Evolutionary conservation across 2,888 invertebrate species (phyloP).

Genomic region (Myathropa florea): DNA sequence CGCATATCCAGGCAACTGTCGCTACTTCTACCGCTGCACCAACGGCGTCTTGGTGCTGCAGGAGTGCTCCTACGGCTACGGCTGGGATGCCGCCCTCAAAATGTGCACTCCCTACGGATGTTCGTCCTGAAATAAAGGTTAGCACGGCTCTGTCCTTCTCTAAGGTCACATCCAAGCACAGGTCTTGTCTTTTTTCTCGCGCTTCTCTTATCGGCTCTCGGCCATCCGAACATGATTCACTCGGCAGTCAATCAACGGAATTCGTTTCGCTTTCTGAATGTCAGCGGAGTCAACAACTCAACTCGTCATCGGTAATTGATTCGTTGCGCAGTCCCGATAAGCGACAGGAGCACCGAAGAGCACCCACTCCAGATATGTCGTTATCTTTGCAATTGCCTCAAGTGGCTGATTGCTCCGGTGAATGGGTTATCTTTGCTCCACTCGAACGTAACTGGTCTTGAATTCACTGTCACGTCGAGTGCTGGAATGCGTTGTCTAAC

Average conservation of each 20-base stretch:
- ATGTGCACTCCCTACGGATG: slow-evolving; percentile 22
- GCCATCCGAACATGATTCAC: not conserved
- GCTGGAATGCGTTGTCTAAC: not conserved
- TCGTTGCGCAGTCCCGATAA: slow-evolving; percentile 1
- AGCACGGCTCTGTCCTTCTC: not conserved
- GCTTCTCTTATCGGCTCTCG: not conserved
- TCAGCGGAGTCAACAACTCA: not conserved
- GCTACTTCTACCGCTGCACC: slow-evolving; percentile 41
- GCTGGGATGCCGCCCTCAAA: slow-evolving; percentile 29
- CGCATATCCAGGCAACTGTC: slow-evolving; percentile 24
- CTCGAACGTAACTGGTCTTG: not conserved
- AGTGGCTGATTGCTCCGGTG: not conserved
- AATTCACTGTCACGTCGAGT: not conserved
- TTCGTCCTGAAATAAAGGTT: not conserved
- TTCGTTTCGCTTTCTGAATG: not conserved
- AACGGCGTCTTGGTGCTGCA: slow-evolving; percentile 2
- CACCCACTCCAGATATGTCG: not conserved
- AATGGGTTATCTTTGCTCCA: not conserved
- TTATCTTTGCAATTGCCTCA: not conserved
- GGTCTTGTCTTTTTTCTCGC: not conserved
- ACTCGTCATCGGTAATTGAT: slow-evolving; percentile 15
- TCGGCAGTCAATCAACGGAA: not conserved
- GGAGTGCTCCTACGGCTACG: slow-evolving; percentile 32
- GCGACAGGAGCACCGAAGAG: not conserved
- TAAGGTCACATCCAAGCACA: not conserved